These are phyloP conservation scores for Coregonus clupeaformis DNA, from an alignment of 2,113 vertebrate species.

Conservation along the genomic window DNA sequence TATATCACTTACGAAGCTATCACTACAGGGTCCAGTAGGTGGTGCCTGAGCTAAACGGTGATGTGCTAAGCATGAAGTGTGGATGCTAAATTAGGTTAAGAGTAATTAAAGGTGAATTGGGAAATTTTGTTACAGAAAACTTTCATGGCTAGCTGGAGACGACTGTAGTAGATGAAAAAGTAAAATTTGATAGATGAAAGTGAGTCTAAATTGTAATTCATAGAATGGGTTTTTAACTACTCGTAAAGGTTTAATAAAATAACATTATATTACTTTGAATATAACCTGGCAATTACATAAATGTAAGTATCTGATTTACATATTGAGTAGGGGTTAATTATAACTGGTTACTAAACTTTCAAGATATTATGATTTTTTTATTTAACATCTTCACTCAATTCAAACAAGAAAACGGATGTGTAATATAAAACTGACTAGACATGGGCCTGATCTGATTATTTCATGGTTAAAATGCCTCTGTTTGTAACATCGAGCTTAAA, in stretches of 20 bases:
- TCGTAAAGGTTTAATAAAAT: not conserved
- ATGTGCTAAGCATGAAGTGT: conserved; percentile 79
- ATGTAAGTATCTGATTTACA: not conserved
- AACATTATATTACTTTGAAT: not conserved
- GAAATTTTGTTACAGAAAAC: no score
- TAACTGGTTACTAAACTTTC: not conserved
- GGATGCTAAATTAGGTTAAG: conserved; percentile 81
- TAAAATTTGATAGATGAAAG: not conserved
- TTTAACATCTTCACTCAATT: conserved; percentile 11
- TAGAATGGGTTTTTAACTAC: not conserved
- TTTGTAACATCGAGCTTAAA: conserved; percentile 49
- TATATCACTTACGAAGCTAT: conserved; percentile 76
- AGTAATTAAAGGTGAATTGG: no score
- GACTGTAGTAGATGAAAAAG: conserved; percentile 60
- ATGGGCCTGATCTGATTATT: conserved; percentile 17
- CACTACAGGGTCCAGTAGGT: conserved; percentile 72
- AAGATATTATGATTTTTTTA: not conserved
- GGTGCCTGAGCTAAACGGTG: conserved; percentile 76
- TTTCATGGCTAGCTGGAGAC: conserved; percentile 63
- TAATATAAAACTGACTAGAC: conserved; percentile 11
- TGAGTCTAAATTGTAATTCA: not conserved
- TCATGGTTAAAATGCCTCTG: conserved; percentile 23
- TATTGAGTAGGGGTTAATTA: not conserved
- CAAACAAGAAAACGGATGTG: not conserved
- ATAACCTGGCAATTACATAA: not conserved